phyloP scores from a whole-genome alignment of 2,797 vertebrate species.

The Mus caroli region DNA sequence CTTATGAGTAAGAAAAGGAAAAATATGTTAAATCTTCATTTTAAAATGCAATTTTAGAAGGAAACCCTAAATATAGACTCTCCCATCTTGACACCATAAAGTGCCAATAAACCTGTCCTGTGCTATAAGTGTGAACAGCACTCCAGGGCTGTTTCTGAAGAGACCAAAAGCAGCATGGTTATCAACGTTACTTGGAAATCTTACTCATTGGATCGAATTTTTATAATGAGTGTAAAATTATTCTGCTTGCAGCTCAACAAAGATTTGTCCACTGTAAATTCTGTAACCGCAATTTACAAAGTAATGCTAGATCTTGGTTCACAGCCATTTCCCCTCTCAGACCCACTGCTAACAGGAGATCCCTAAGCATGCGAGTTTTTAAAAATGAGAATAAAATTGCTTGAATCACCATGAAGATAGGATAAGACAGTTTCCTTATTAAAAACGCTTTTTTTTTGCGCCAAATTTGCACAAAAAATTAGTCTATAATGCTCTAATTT shows the following conservation, averaged over 20 bases:
- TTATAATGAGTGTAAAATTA: neutral
- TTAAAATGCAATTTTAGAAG: neutral
- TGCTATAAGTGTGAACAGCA: neutral
- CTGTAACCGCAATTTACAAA: neutral
- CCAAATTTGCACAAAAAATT: neutral
- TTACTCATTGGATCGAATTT: neutral
- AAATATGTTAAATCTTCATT: neutral
- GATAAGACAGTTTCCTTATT: neutral
- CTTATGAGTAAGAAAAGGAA: neutral
- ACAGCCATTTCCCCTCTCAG: neutral
- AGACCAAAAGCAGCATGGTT: neutral
- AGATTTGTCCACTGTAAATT: neutral
- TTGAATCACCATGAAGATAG: neutral
- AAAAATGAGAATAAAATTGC: neutral
- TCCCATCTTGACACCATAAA: neutral
- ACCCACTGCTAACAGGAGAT: neutral
- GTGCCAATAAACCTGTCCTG: neutral
- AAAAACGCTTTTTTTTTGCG: neutral
- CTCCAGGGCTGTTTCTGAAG: neutral
- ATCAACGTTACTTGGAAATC: neutral
- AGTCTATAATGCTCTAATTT: constrained; percentile 11
- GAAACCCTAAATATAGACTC: neutral
- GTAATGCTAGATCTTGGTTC: neutral
- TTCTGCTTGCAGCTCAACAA: neutral
- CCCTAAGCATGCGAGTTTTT: neutral